phyloP scores from a whole-genome alignment of 2,888 invertebrate species.

The Drosophila mulleri region DNA sequence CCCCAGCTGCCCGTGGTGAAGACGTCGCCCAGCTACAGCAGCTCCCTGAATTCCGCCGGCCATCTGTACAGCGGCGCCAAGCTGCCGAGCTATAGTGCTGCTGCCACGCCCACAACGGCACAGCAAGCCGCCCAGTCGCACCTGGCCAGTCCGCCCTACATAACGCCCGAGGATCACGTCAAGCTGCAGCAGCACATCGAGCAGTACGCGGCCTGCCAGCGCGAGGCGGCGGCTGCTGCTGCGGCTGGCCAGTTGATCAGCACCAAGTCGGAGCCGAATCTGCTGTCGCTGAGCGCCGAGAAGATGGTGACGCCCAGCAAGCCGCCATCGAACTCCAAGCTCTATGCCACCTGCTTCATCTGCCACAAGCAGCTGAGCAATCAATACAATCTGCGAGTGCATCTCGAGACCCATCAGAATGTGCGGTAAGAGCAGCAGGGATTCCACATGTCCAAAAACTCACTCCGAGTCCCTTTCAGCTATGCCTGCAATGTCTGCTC shows the following conservation, averaged over 20 bases:
- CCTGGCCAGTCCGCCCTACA: constrained; percentile 59
- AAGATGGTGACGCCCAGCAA: constrained; percentile 69
- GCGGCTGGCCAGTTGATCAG: constrained; percentile 57
- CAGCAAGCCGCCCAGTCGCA: constrained; percentile 67
- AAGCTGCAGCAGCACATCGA: constrained; percentile 77
- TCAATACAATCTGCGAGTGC: constrained; percentile 95
- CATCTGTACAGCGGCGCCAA: constrained; percentile 64
- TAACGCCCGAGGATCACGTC: constrained; percentile 74
- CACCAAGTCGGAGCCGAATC: constrained; percentile 68
- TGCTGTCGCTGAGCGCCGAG: constrained; percentile 62
- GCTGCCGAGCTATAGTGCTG: constrained; percentile 53
- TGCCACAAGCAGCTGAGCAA: constrained; percentile 95
- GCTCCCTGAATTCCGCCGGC: constrained; percentile 30
- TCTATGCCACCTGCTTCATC: constrained; percentile 91
- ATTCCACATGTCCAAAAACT: not conserved
- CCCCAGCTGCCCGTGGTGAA: constrained; percentile 72
- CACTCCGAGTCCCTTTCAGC: constrained; percentile 79
- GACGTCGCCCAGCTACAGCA: constrained; percentile 60
- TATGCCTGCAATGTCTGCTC: constrained; percentile 95
- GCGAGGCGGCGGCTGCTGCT: constrained; percentile 68
- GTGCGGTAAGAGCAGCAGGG: constrained; percentile 85
- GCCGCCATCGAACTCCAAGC: constrained; percentile 85
- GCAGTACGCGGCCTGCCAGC: constrained; percentile 76
- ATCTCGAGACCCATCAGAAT: constrained; percentile 96
- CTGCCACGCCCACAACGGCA: constrained; percentile 61